Conservation (phyloP, 2,888 invertebrate genomes). For the Calameuta filiformis region DNA sequence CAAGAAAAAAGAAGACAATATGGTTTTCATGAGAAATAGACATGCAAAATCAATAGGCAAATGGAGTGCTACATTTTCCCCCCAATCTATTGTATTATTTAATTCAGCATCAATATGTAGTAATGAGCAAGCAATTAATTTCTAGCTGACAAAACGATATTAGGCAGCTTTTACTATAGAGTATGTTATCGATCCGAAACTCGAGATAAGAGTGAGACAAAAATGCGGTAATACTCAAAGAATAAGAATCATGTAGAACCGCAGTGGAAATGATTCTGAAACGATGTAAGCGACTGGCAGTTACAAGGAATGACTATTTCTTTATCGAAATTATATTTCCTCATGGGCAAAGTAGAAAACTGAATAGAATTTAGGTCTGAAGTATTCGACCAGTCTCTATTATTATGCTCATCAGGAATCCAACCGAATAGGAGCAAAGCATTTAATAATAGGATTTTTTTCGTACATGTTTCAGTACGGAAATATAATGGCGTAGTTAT, state of each 20-base stretch:
- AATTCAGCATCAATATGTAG: not conserved
- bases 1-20: too few species aligned
- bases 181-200: not conserved
- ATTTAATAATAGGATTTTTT: not conserved
- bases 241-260: not conserved
- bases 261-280: not conserved
- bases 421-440: not conserved
- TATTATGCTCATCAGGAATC: not conserved
- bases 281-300: not conserved
- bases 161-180: not conserved
- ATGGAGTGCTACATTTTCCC: not conserved
- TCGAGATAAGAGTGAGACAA: not conserved
- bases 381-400: not conserved
- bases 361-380: not conserved
- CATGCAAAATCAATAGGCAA: not conserved
- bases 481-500: not conserved
- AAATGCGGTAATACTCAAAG: not conserved
- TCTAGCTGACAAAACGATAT: not conserved
- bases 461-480: not conserved
- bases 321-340: not conserved
- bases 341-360: not conserved
- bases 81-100: not conserved
- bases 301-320: not conserved
- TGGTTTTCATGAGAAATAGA: not conserved
- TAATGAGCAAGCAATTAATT: not conserved